phyloP scores from a whole-genome alignment of 2,113 vertebrate genomes.

The Xenopus borealis region DNA sequence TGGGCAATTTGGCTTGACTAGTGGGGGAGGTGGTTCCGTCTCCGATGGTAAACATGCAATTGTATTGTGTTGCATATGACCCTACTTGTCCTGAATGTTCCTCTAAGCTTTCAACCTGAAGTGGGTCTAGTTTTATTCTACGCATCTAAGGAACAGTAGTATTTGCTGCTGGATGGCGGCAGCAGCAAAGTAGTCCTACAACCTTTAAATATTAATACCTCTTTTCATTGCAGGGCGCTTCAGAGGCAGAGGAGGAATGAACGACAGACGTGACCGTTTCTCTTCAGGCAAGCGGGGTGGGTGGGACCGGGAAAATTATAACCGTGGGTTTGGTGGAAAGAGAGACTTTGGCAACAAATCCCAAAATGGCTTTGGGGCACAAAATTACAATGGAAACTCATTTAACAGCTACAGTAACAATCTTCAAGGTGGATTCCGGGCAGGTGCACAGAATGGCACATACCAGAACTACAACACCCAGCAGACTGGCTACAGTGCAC shows the following conservation, averaged over 20 bases:
- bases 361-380: conserved; percentile 71
- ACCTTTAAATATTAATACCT: too few species aligned
- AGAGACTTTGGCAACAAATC: conserved; percentile 85
- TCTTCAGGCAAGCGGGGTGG: conserved; percentile 93
- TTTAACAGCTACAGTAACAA: conserved; percentile 81
- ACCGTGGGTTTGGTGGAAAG: conserved; percentile 85
- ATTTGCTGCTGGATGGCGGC: too few species aligned
- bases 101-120: too few species aligned
- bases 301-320: conserved; percentile 88
- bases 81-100: too few species aligned
- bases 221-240: conserved; percentile 78
- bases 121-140: too few species aligned
- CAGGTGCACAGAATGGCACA: conserved; percentile 74
- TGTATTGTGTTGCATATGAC: too few species aligned
- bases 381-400: conserved; percentile 75
- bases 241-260: conserved; percentile 85
- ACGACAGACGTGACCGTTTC: conserved; percentile 95
- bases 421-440: conserved; percentile 81
- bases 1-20: too few species aligned
- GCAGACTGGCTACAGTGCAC: conserved; percentile 68
- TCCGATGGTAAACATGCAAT: too few species aligned
- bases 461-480: conserved; percentile 68
- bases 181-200: too few species aligned
- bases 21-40: too few species aligned
- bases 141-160: too few species aligned